Conservation (phyloP, 2,888 invertebrate species). For the Eilema depressum region DNA sequence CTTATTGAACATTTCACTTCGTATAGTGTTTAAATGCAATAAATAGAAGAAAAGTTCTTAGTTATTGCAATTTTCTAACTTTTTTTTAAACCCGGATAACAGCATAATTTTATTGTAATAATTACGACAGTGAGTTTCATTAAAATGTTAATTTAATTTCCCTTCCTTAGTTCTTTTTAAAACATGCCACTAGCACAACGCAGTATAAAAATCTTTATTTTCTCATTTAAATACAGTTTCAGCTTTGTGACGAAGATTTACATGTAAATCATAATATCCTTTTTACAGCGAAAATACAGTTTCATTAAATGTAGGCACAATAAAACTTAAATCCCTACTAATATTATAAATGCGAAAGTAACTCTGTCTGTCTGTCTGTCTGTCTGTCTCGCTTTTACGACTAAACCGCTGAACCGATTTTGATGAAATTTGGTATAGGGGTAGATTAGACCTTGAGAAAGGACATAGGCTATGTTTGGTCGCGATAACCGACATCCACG, state of each 20-base stretch:
- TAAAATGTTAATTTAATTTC: background rate
- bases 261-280: background rate
- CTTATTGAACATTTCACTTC: no score
- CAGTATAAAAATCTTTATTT: conserved; percentile 1
- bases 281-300: background rate
- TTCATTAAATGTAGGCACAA: background rate
- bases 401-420: no score
- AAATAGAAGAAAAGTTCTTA: background rate
- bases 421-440: no score
- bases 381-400: no score
- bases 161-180: background rate
- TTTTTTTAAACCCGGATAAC: background rate
- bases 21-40: no score
- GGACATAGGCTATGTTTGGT: no score
- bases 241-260: background rate
- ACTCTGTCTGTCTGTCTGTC: no score
- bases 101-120: background rate
- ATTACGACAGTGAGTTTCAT: background rate
- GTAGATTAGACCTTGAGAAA: no score
- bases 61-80: background rate
- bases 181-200: background rate
- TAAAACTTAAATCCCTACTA: no score
- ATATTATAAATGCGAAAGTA: no score
- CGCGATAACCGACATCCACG: no score
- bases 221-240: background rate